Evolutionary conservation across 1,140 invertebrate species (phyloP), one percentile per base, ranked within the genome.

Genomic region (Uloborus diversus): DNA sequence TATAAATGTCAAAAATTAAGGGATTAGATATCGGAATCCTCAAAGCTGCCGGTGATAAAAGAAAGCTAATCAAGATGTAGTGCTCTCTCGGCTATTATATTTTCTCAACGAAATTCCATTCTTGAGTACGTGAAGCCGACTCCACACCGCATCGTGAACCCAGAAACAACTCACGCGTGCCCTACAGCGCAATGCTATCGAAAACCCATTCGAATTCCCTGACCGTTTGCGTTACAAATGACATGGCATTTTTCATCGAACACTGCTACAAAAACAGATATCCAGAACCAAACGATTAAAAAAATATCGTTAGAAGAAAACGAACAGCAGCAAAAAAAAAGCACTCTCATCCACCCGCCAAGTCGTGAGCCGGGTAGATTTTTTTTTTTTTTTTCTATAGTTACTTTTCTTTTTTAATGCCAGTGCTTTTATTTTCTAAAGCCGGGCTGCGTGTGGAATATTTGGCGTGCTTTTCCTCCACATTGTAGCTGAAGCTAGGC

Each of bases 351-450:
- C 73, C 73, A 78, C 73, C 73, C 73, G 73, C 73, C 73, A 78
- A 78, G 35, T 78, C 73, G 73, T 78, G 73, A 78, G 73, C 59
- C 61, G 66, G 62, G 65, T 61, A 42, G 51, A 42, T 73, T 73
- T 61, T 64, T 33, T 32, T 51, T 71, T 78, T 56, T 2, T 56
- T 42, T 53, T 64, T 64, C 11, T 78, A 37, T 56, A 23, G 47
- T 78, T 78, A 28, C 23, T 53, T 78, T 78, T 76, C 56, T 27
- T 75, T 75, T 75, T 75, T 75, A 62, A 75, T 75, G 71, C 64
- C 61, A 78, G 49, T 78, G 73, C 73, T 65, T 65, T 78, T 78
- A 76, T 76, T 76, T 76, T 76, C 59, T 65, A 76, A 76, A 76
- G 61, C 49, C 32, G 30, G 62, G 56, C 61, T 28, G 62, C 61